Conservation (phyloP, 2,888 invertebrate genomes). For the Brachyopa scutellaris region DNA sequence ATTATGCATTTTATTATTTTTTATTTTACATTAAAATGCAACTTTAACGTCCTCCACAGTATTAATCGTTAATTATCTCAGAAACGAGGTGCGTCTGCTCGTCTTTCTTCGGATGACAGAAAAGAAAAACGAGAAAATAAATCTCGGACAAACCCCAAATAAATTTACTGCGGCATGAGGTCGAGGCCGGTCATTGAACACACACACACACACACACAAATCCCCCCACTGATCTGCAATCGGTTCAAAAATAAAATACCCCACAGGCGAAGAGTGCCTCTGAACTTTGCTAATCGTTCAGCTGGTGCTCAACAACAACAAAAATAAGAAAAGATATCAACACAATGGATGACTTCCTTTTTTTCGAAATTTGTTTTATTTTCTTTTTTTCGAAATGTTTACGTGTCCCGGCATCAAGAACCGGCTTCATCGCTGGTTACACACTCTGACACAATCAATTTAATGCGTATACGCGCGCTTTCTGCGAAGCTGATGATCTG, state of each 20-base stretch:
- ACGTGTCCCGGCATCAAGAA: conserved; percentile 59
- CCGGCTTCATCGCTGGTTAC: conserved; percentile 40
- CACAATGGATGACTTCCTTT: conserved; percentile 50
- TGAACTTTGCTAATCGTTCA: conserved; percentile 59
- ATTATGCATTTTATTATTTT: neutral
- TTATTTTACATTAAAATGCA: neutral
- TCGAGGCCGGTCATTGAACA: conserved; percentile 71
- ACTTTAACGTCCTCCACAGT: conserved; percentile 9
- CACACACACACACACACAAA: neutral
- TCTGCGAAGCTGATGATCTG: conserved; percentile 46
- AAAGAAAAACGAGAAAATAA: conserved; percentile 14
- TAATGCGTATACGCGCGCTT: conserved; percentile 39
- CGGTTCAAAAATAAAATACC: neutral
- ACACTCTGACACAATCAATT: conserved; percentile 53
- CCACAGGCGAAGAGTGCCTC: conserved; percentile 27
- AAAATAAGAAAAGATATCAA: conserved; percentile 1
- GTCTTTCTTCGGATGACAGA: neutral
- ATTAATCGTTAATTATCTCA: conserved; percentile 44
- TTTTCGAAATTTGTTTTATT: conserved; percentile 7
- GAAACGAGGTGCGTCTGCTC: conserved; percentile 38
- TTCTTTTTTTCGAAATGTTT: conserved; percentile 27
- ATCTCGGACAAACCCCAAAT: conserved; percentile 20
- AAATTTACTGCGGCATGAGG: conserved; percentile 30
- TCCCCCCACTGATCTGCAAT: neutral
- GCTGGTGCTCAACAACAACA: conserved; percentile 32